phyloP scores from a whole-genome alignment of 2,888 invertebrate species.

The Agrilus mali region DNA sequence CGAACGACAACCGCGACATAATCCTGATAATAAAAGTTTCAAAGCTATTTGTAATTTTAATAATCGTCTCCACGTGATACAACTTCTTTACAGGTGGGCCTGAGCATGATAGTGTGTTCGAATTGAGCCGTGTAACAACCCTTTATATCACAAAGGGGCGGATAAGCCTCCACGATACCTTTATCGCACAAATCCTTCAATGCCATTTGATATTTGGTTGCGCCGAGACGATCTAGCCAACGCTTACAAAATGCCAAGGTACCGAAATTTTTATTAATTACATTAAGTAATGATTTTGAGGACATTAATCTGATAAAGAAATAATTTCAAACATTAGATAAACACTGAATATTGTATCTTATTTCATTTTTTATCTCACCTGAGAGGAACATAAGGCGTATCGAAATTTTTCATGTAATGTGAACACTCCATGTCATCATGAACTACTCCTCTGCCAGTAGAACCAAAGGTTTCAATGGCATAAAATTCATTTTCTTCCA shows the following conservation, averaged over 20 bases:
- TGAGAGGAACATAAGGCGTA: slow-evolving; percentile 77
- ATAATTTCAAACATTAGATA: slow-evolving; percentile 2
- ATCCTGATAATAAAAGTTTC: slow-evolving; percentile 5
- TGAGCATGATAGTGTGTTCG: slow-evolving; percentile 93
- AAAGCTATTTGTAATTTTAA: slow-evolving; percentile 11
- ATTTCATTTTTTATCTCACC: slow-evolving; percentile 36
- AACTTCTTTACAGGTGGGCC: slow-evolving; percentile 98
- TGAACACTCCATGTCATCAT: slow-evolving; percentile 98
- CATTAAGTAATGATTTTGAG: slow-evolving; percentile 80
- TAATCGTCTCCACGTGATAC: slow-evolving; percentile 82
- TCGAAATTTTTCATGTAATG: slow-evolving; percentile 99
- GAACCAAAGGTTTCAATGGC: slow-evolving; percentile 99
- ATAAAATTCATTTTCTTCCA: slow-evolving; percentile 99
- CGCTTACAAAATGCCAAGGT: slow-evolving; percentile 98
- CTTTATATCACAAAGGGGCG: slow-evolving; percentile 92
- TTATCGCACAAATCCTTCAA: slow-evolving; percentile 97
- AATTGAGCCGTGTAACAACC: slow-evolving; percentile 99
- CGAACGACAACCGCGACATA: too few relatives aligned
- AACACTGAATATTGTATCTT: slow-evolving; percentile 1
- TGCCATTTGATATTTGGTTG: slow-evolving; percentile 96
- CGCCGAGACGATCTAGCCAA: slow-evolving; percentile 95
- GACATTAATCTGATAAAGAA: slow-evolving; percentile 60
- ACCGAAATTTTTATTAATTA: slow-evolving; percentile 93
- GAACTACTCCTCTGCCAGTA: slow-evolving; percentile 87
- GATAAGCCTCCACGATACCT: slow-evolving; percentile 95